Base-by-base conservation (phyloP, 2,113 vertebrate genomes). In the Hydrolagus affinis region DNA sequence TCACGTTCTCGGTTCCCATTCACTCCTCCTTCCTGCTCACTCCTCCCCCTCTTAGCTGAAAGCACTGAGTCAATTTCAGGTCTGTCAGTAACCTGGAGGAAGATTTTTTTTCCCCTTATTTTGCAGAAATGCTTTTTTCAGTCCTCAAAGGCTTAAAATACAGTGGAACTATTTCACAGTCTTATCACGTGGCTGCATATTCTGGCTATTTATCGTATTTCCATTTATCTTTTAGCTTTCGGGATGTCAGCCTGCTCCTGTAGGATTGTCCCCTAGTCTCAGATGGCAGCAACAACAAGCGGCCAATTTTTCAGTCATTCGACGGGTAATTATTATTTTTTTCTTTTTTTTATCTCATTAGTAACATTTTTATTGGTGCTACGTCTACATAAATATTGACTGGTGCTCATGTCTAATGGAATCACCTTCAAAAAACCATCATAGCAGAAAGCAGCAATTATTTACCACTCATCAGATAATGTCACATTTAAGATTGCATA, bases 271-370 rank as follows among this genome's bases (percentile, higher is more conserved):
- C 71, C 97, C 98, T 62, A 95, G 96, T 0, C 90, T 98, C 83
- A 92, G 89, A 19, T 98, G 98, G 98, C 97, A 99, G 66, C 96
- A 94, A 87, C 95, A 94, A 70, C 96, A 98, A 95, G 96, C 97
- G 87, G 90, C 94, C 83, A 94, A 90, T 86, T 99, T 99, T 89
- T 98, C 97, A 85, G 85, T 90, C 10, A 86, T 96, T 89, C 94
- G 95, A 89, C 95, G 95, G 93, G 95, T 95, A 90, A 86, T 86
- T 88, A 44, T 23, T n/a, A n/a, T n/a, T n/a, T 44, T 44, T 44
- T 3, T 44, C 6, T 44, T 3, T 44, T 44, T 44, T 44, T 10
- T 75, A 75, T 56, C 56, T 75, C 2, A 8, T 56, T 75, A 19
- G 25, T 19, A 66, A 83, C 64, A 83, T 32, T 83, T 14, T 64